Percentiles rank a stretch among this genome's conserved stretches.
Evolutionary conservation across 2,113 vertebrate genomes (phyloP).

Genomic region (Nibea albiflora): DNA sequence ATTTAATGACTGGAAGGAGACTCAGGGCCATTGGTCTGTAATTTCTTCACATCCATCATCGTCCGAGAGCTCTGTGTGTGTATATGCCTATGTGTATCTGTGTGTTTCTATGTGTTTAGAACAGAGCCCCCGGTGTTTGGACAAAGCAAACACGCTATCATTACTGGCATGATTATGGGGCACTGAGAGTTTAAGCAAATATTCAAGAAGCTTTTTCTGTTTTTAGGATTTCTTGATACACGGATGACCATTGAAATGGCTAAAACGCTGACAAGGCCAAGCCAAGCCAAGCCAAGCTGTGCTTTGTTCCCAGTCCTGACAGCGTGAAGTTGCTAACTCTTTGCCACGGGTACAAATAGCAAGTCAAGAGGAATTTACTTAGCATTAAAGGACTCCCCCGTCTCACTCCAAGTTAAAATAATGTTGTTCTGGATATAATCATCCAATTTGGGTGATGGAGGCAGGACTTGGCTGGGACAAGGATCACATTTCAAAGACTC

Average conservation of each 20-base stretch:
- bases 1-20: slow-evolving; percentile 45
- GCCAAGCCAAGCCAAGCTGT: slow-evolving; percentile 14
- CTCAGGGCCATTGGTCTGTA: slow-evolving; percentile 46
- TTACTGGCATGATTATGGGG: slow-evolving; percentile 83
- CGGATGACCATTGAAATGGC: slow-evolving; percentile 67
- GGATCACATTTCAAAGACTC: slow-evolving; percentile 89
- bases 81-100: slow-evolving; percentile 33
- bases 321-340: slow-evolving; percentile 71
- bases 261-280: slow-evolving; percentile 60
- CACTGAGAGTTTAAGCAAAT: slow-evolving; percentile 82
- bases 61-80: slow-evolving; percentile 30
- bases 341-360: slow-evolving; percentile 76
- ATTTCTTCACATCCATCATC: slow-evolving; percentile 71
- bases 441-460: slow-evolving; percentile 83
- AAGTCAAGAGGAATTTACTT: slow-evolving; percentile 84
- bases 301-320: slow-evolving; percentile 71
- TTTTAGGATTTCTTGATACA: slow-evolving; percentile 78
- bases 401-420: slow-evolving; percentile 83
- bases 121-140: slow-evolving; percentile 72
- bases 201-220: slow-evolving; percentile 76
- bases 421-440: slow-evolving; percentile 90
- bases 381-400: slow-evolving; percentile 72
- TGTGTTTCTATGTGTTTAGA: slow-evolving; percentile 61
- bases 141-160: slow-evolving; percentile 77
- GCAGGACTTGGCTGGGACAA: slow-evolving; percentile 83